Percentiles rank a stretch among this genome's conserved stretches.
Evolutionary conservation across 2,888 invertebrate species (phyloP).

Genomic region (Chesias legatella): DNA sequence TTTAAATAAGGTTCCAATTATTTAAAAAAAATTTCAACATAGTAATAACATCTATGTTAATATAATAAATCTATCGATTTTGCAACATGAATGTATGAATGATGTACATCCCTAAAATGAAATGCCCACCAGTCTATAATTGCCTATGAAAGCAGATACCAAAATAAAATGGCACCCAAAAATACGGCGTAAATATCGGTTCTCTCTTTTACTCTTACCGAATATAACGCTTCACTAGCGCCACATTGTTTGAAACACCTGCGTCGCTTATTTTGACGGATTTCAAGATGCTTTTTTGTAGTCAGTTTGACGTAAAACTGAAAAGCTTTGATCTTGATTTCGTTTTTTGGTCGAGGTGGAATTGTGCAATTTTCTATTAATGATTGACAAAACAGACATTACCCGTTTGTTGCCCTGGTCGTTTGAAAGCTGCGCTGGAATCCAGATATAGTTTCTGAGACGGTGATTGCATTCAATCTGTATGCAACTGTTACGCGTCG

Average conservation of each 20-base stretch:
- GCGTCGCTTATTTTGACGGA: constrained; percentile 24
- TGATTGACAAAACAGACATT: constrained; percentile 60
- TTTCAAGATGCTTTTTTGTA: constrained; percentile 60
- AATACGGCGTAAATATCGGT: constrained; percentile 24
- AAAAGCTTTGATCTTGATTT: constrained; percentile 64
- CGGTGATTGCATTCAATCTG: constrained; percentile 70
- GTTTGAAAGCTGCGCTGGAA: constrained; percentile 41
- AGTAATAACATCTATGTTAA: no score
- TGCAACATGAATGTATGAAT: no score
- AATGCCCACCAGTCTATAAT: constrained; percentile 12
- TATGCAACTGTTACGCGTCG: constrained; percentile 79
- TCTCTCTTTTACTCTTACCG: constrained; percentile 40
- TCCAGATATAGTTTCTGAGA: constrained; percentile 61
- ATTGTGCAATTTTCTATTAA: constrained; percentile 58
- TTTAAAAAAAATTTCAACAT: no score
- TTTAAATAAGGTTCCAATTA: no score
- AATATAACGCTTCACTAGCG: constrained; percentile 26
- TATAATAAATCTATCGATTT: no score
- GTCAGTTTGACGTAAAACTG: constrained; percentile 71
- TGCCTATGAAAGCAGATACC: constrained; percentile 43
- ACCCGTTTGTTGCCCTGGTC: constrained; percentile 47
- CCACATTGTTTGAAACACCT: constrained; percentile 12
- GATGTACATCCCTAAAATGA: no score
- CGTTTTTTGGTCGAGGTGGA: constrained; percentile 53
- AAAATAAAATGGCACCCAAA: constrained; percentile 19